Base-by-base conservation (phyloP, 92 coral and sea anemone genomes). In the Hydrozoanthus gracilis region DNA sequence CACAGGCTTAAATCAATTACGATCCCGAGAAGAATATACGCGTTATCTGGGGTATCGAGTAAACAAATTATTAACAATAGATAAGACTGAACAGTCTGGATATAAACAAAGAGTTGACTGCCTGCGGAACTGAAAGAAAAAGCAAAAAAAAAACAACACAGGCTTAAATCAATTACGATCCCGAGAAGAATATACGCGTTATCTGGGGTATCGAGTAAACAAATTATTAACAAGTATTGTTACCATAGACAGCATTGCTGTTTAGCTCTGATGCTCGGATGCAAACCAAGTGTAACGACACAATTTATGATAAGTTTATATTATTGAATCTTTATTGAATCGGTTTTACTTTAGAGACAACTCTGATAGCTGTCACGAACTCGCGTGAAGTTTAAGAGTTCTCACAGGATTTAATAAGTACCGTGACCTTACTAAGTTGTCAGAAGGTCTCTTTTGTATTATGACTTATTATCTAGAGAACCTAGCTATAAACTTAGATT, bases 51-150 rank as follows among this genome's bases (percentile, higher is more conserved):
- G 39, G 39, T 27, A 27, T 27, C 39, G 39, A 27, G 39, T 27
- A 27, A 27, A 27, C 39, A 27, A 27, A n/a, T n/a, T n/a, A n/a
- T n/a, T n/a, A n/a, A n/a, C n/a, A n/a, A n/a, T n/a, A 76, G 82
- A 78, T 92, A 95, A 0, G 99, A 95, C 77, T 96, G 99, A 75
- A 96, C 94, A 35, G 95, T 96, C 88, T 96, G 99, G 54, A 96
- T 92, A 90, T 96, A 96, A 39, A 95, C 98, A 83, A 96, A 96
- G 52, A 96, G 89, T 66, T 94, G 93, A 11, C 89, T 86, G 58
- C 99, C 98, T 14, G 92, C 92, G 16, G 97, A 84, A 39, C 98
- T 96, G 76, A 17, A 64, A 58, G 9, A 48, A 44, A 78, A n/a
- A 64, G n/a, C 18, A 9, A n/a, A 64, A 9, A 64, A 27, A 27